Evolutionary conservation across 2,797 vertebrate species (phyloP).

Genomic region (Cebuella pygmaea): DNA sequence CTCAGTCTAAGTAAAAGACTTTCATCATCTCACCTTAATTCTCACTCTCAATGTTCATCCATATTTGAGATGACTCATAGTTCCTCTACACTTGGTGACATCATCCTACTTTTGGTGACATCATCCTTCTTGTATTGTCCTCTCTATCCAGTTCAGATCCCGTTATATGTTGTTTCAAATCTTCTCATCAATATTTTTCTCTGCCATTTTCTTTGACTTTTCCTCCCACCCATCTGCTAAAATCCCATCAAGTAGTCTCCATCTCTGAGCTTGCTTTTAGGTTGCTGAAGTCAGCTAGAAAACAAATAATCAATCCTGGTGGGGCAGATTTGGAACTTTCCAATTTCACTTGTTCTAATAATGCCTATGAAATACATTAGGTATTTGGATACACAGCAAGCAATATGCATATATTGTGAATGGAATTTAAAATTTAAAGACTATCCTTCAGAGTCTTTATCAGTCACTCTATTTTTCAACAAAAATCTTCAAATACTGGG

Average conservation of each 20-base stretch:
- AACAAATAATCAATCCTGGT: background rate
- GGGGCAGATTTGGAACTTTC: background rate
- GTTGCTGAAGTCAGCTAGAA: background rate
- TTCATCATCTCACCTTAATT: background rate
- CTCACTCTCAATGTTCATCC: background rate
- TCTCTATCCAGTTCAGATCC: background rate
- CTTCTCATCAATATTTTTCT: background rate
- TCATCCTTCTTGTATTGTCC: background rate
- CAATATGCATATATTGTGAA: background rate
- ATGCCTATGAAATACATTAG: background rate
- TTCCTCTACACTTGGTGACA: background rate
- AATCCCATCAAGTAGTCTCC: background rate
- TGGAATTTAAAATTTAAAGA: background rate
- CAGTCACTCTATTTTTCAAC: background rate
- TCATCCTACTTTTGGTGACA: background rate
- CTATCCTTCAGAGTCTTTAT: background rate
- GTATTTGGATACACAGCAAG: background rate
- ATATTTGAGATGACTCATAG: background rate
- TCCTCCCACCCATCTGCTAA: background rate
- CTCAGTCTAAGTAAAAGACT: background rate
- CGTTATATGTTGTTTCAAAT: background rate
- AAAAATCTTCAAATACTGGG: background rate
- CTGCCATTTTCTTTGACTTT: background rate
- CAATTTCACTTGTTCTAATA: background rate
- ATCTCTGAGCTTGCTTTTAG: background rate